These are phyloP conservation scores for Nasonia longicornis DNA, from an alignment of 1,140 invertebrate genomes.

Conservation along the genomic window DNA sequence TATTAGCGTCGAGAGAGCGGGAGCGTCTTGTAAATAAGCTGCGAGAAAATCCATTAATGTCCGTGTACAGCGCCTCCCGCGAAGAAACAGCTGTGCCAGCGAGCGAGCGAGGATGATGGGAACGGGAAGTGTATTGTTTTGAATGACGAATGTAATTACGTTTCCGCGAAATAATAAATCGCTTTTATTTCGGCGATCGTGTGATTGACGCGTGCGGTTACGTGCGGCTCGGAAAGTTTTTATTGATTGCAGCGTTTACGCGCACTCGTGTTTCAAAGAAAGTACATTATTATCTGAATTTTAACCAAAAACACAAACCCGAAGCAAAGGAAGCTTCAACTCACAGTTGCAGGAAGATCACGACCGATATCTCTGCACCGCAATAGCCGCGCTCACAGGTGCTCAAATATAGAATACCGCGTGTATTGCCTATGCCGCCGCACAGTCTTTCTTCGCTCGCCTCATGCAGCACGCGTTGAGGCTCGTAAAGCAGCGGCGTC, in stretches of 20 bases:
- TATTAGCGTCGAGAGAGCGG: background rate
- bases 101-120: background rate
- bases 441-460: background rate
- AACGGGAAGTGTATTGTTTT: background rate
- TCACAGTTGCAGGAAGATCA: background rate
- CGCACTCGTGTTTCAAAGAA: no score
- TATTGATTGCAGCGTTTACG: no score
- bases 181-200: background rate
- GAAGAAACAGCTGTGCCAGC: background rate
- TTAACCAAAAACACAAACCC: no score
- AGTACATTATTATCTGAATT: no score
- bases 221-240: background rate
- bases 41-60: constrained; percentile 21
- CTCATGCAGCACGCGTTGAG: background rate
- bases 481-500: constrained; percentile 37
- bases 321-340: background rate
- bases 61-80: background rate
- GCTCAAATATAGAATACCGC: constrained; percentile 23
- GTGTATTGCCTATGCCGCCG: background rate
- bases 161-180: constrained; percentile 5
- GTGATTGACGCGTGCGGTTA: background rate
- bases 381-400: background rate
- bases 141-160: background rate
- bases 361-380: constrained; percentile 1
- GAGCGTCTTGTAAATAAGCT: constrained; percentile 20